Percentiles rank a stretch among this genome's conserved stretches.
phyloP scores from a whole-genome alignment of 2,888 invertebrate genomes.

The Rhagonycha lutea region DNA sequence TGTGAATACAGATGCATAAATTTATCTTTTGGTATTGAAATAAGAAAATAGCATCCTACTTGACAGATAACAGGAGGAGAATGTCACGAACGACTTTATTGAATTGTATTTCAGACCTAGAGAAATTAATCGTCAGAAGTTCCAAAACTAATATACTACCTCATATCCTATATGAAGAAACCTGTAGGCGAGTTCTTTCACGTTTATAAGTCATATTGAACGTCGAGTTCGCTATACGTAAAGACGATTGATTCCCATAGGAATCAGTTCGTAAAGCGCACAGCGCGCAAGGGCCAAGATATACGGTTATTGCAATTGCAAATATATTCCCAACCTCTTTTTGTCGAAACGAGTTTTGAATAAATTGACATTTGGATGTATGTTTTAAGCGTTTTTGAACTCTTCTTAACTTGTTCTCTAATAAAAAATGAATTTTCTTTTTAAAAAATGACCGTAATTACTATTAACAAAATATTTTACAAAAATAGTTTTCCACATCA shows the following conservation, averaged over 20 bases:
- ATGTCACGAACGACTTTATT: slow-evolving; percentile 10
- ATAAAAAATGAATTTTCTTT: slow-evolving; percentile 14
- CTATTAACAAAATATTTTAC: neutral
- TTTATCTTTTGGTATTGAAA: slow-evolving; percentile 20
- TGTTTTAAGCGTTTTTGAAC: slow-evolving; percentile 36
- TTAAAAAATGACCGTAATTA: neutral
- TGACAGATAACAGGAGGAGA: slow-evolving; percentile 2
- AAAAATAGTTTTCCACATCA: neutral
- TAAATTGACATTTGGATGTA: slow-evolving; percentile 45
- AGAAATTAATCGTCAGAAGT: slow-evolving; percentile 16
- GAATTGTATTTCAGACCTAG: slow-evolving; percentile 12
- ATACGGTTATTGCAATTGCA: slow-evolving; percentile 48
- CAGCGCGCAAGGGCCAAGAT: slow-evolving; percentile 37
- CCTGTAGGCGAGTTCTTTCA: slow-evolving; percentile 12
- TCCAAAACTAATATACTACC: slow-evolving; percentile 16
- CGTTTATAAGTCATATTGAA: slow-evolving; percentile 30
- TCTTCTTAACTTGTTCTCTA: slow-evolving; percentile 33
- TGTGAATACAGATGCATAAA: slow-evolving; percentile 26
- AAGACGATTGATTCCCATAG: slow-evolving; percentile 32
- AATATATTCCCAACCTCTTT: slow-evolving; percentile 43
- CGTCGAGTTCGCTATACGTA: slow-evolving; percentile 30
- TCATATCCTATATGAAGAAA: slow-evolving; percentile 6
- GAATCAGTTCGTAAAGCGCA: slow-evolving; percentile 26
- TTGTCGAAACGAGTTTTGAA: slow-evolving; percentile 45
- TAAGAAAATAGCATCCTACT: neutral